Percentiles rank a stretch among this genome's conserved stretches.
These are phyloP conservation scores for Morpho deidamia DNA, from an alignment of 2,888 invertebrate species.

Conservation along the genomic window DNA sequence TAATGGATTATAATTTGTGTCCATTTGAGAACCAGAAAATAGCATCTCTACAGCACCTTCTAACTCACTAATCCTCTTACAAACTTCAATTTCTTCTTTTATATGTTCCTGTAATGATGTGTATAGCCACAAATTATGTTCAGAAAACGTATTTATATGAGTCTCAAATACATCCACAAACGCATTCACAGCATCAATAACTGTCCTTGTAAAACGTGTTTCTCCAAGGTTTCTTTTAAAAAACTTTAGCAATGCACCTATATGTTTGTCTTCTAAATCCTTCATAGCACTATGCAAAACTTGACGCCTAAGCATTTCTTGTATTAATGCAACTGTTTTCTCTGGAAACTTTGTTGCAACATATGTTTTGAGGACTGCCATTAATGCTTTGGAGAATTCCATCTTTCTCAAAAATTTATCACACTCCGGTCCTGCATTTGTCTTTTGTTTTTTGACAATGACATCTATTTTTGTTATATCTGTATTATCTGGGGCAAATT, in stretches of 20 bases:
- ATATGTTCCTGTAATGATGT: constrained; percentile 79
- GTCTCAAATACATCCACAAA: constrained; percentile 87
- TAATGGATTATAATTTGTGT: constrained; percentile 47
- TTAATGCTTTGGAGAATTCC: constrained; percentile 89
- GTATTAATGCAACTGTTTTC: constrained; percentile 87
- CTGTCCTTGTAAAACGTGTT: constrained; percentile 83
- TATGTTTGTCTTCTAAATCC: constrained; percentile 82
- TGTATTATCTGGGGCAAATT: constrained; percentile 73
- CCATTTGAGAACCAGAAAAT: constrained; percentile 78
- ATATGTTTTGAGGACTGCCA: constrained; percentile 80
- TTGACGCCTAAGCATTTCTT: constrained; percentile 91
- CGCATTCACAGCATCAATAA: constrained; percentile 86
- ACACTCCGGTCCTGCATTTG: constrained; percentile 72
- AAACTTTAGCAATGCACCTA: constrained; percentile 85
- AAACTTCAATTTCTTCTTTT: constrained; percentile 83
- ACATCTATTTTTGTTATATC: constrained; percentile 62
- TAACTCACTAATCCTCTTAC: constrained; percentile 79
- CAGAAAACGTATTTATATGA: constrained; percentile 79
- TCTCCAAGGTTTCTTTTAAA: constrained; percentile 86
- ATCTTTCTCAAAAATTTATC: constrained; percentile 88
- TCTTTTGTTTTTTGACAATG: constrained; percentile 59
- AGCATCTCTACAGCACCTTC: constrained; percentile 85
- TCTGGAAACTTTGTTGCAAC: constrained; percentile 84
- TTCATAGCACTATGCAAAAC: constrained; percentile 86
- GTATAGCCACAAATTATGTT: constrained; percentile 80